phyloP scores from a whole-genome alignment of 2,888 invertebrate genomes.

The Rotaria macrura region DNA sequence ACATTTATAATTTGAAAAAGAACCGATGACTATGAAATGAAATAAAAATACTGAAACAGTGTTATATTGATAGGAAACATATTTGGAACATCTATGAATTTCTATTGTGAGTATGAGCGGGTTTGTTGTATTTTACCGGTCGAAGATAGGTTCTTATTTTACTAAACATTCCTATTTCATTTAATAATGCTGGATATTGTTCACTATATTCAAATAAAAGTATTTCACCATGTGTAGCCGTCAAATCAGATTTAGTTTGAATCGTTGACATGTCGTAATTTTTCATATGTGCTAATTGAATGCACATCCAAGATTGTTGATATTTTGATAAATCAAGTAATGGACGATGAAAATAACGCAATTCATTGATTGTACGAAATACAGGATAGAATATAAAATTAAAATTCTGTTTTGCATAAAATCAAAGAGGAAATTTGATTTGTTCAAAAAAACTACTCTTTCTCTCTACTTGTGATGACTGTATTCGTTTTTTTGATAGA shows the following conservation, averaged over 20 bases:
- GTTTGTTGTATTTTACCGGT: neutral
- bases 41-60: no score
- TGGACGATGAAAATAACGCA: slow-evolving; percentile 10
- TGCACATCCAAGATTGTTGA: neutral
- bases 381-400: neutral
- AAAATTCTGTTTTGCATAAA: neutral
- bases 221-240: slow-evolving; percentile 61
- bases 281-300: neutral
- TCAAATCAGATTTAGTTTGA: neutral
- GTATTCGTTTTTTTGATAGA: neutral
- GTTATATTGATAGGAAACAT: no score
- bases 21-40: no score
- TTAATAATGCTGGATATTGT: slow-evolving; percentile 90
- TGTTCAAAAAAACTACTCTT: no score
- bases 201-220: slow-evolving; percentile 89
- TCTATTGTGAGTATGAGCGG: no score
- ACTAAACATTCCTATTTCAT: slow-evolving; percentile 93
- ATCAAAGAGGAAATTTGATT: no score
- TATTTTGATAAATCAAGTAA: neutral
- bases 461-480: neutral
- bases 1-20: no score
- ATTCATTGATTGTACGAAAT: neutral
- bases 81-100: no score
- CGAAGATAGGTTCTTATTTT: slow-evolving; percentile 95
- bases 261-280: neutral